Percentiles rank a stretch among this genome's conserved stretches.
phyloP scores from a whole-genome alignment of 1,140 invertebrate species.

The Drosophila quadrilineata region DNA sequence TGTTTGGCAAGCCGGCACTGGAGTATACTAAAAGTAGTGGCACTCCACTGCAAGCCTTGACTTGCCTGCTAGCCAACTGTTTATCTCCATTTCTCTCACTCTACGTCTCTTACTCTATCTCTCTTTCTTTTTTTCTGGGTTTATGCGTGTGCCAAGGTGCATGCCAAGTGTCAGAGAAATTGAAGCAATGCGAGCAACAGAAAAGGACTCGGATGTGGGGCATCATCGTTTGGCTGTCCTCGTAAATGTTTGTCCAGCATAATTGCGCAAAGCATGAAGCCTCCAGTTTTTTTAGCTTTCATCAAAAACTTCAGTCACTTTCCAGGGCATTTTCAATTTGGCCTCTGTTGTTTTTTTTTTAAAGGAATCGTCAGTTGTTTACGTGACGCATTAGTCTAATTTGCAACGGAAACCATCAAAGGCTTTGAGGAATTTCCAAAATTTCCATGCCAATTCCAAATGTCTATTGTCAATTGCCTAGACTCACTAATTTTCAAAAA shows the following conservation, averaged over 20 bases:
- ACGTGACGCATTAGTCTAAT: slow-evolving; percentile 75
- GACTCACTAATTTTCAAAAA: slow-evolving; percentile 50
- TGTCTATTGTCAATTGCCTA: slow-evolving; percentile 62
- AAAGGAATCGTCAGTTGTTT: slow-evolving; percentile 74
- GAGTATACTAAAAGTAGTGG: slow-evolving; percentile 57
- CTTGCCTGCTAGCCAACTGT: no score
- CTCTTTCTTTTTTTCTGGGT: slow-evolving; percentile 16
- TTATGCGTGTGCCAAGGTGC: slow-evolving; percentile 66
- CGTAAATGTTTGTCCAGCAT: slow-evolving; percentile 78
- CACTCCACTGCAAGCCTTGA: slow-evolving; percentile 5
- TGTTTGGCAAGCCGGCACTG: slow-evolving; percentile 63
- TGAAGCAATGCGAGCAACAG: neutral
- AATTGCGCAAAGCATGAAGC: slow-evolving; percentile 78
- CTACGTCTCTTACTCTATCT: neutral
- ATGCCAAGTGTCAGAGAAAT: slow-evolving; percentile 58
- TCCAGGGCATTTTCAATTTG: slow-evolving; percentile 40
- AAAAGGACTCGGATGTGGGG: no score
- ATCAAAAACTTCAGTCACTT: slow-evolving; percentile 1
- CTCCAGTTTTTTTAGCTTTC: slow-evolving; percentile 55
- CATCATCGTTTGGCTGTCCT: slow-evolving; percentile 34
- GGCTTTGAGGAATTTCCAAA: no score
- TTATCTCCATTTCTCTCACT: neutral
- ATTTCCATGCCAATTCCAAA: slow-evolving; percentile 54
- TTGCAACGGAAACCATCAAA: slow-evolving; percentile 74
- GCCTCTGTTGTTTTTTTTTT: slow-evolving; percentile 46